A percentile compares a stretch with the other conserved stretches of the same genome.
phyloP scores from a whole-genome alignment of 2,888 invertebrate species.

The Hipparchia sbordonii region DNA sequence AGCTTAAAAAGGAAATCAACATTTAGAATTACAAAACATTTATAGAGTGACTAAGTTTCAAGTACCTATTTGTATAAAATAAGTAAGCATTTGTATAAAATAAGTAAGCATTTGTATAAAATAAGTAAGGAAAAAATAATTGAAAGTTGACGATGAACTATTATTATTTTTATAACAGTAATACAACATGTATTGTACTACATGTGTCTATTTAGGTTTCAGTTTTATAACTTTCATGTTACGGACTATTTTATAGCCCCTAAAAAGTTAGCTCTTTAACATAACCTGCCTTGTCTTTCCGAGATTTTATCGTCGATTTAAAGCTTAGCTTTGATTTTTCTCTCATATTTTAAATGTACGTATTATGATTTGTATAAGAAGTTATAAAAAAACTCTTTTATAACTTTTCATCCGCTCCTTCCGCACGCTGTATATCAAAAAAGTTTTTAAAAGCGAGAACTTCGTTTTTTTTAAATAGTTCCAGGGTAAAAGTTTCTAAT shows the following conservation, averaged over 20 bases:
- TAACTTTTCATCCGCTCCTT: conserved; percentile 20
- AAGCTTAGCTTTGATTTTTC: neutral
- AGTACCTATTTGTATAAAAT: too few relatives aligned
- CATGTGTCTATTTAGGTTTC: neutral
- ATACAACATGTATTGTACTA: neutral
- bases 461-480: conserved; percentile 24
- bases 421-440: conserved; percentile 31
- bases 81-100: too few relatives aligned
- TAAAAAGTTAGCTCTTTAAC: neutral
- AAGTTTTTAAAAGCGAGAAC: conserved; percentile 25
- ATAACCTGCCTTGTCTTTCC: too few relatives aligned
- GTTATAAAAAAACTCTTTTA: neutral
- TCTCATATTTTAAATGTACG: neutral
- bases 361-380: neutral
- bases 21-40: too few relatives aligned
- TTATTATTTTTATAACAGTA: neutral
- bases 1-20: too few relatives aligned
- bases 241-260: neutral
- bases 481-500: conserved; percentile 26
- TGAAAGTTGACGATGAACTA: too few relatives aligned
- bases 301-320: conserved; percentile 1
- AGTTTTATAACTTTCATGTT: neutral
- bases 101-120: too few relatives aligned
- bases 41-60: too few relatives aligned
- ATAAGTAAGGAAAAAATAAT: too few relatives aligned